Evolutionary conservation across 2,888 invertebrate species (phyloP), one percentile per base, ranked within the genome.

Genomic region (Heliconius cydno): DNA sequence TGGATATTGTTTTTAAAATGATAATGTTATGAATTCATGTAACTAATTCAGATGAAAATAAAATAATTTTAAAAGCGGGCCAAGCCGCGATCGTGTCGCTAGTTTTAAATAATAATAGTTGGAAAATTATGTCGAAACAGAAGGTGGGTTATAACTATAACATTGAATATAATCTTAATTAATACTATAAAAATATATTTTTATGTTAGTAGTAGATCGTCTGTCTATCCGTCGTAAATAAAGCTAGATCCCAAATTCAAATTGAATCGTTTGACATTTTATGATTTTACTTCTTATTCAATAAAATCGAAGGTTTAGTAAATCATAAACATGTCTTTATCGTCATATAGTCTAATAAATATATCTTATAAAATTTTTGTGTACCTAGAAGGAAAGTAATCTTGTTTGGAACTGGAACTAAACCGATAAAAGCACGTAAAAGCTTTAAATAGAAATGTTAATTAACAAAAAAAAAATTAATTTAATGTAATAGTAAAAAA

Each of bases 301-400:
- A 73, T 73, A 73, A 60, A 57, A 13, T 34, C 3, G n/a, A 72
- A 73, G 34, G 57, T 60, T 73, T 60, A 34, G 60, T 60, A 34
- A 73, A 60, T 73, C 34, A 73, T 73, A n/a, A 57, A 34, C n/a
- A 22, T 30, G 12, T 57, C 22, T 22, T 60, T 34, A 73, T 73
- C 15, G 46, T 71, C 28, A 30, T 15, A 30, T 73, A 5, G 0
- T 15, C 13, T 34, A 60, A 57, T 34, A 60, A 72, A 73, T 30
- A 22, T 71, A 71, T 72, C 22, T 28, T 12, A 67, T 66, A 66
- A 66, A 30, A 34, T 66, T 15, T 19, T 30, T 66, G 9, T 22
- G 19, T 65, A 25, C 12, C 25, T 66, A 66, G 2, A 66, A 66
- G 19, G 19, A 19, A 52, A 6, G 19, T 2, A 4, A 52, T 19